Conservation (phyloP, 2,113 vertebrate species). For the Lucifuga dentata region DNA sequence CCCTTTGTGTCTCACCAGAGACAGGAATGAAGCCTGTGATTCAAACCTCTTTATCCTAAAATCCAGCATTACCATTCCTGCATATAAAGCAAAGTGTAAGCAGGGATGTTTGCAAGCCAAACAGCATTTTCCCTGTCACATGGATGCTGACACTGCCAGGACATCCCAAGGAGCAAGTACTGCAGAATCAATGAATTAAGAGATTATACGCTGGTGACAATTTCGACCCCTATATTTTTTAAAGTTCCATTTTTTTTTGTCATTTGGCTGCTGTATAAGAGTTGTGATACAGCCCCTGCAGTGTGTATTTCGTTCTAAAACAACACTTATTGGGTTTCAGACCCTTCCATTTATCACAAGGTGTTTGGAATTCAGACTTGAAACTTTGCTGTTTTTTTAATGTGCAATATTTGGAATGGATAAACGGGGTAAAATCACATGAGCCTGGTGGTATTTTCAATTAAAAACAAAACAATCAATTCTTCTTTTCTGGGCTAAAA, state of each 20-base stretch:
- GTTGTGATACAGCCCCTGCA: constrained; percentile 53
- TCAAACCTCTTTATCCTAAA: constrained; percentile 57
- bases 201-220: constrained; percentile 7
- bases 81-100: constrained; percentile 54
- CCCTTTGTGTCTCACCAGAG: constrained; percentile 51
- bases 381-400: constrained; percentile 46
- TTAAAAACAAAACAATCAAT: constrained; percentile 15
- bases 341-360: constrained; percentile 43
- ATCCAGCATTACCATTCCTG: constrained; percentile 64
- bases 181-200: constrained; percentile 30
- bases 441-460: constrained; percentile 22
- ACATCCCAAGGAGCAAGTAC: constrained; percentile 14
- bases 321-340: constrained; percentile 25
- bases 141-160: constrained; percentile 28
- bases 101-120: constrained; percentile 53
- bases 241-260: constrained; percentile 30
- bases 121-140: constrained; percentile 53
- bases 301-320: constrained; percentile 45
- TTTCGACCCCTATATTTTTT: constrained; percentile 19
- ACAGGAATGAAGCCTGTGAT: constrained; percentile 53
- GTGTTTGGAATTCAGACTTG: constrained; percentile 67
- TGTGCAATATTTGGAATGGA: constrained; percentile 63
- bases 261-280: constrained; percentile 39
- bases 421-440: constrained; percentile 30
- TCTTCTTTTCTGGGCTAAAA: constrained; percentile 6